phyloP scores from a whole-genome alignment of 1,140 invertebrate genomes.

The Dendrolimus punctatus region DNA sequence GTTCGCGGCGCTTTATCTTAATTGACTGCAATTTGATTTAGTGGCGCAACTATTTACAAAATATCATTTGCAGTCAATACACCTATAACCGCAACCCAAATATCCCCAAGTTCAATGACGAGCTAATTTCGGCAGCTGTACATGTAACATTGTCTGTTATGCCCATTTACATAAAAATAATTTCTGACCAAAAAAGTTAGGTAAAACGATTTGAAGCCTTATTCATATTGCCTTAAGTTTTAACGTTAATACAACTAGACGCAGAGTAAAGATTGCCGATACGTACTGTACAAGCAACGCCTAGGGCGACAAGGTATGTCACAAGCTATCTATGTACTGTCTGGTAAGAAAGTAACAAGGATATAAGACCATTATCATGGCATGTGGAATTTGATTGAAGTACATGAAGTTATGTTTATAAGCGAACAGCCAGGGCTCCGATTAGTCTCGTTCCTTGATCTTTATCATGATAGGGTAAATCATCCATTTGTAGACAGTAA shows the following conservation, averaged over 20 bases:
- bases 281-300: slow-evolving; percentile 38
- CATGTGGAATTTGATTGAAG: slow-evolving; percentile 38
- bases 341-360: slow-evolving; percentile 54
- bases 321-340: slow-evolving; percentile 52
- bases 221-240: no score
- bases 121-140: background rate
- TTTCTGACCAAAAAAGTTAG: no score
- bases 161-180: no score
- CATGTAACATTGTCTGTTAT: no score
- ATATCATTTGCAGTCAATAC: slow-evolving; percentile 11
- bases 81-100: background rate
- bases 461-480: slow-evolving; percentile 28
- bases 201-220: no score
- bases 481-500: no score
- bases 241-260: background rate
- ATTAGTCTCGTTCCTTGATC: slow-evolving; percentile 38
- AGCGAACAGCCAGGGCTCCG: slow-evolving; percentile 12
- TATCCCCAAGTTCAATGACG: background rate
- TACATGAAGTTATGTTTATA: slow-evolving; percentile 17
- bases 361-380: slow-evolving; percentile 57
- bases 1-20: slow-evolving; percentile 62
- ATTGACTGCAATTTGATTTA: slow-evolving; percentile 69
- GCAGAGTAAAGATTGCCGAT: slow-evolving; percentile 18
- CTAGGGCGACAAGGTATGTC: slow-evolving; percentile 53
- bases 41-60: slow-evolving; percentile 33